Percentiles rank a stretch among this genome's conserved stretches.
Evolutionary conservation across 2,797 vertebrate genomes (phyloP).

Genomic region (Sebastes cheni): DNA sequence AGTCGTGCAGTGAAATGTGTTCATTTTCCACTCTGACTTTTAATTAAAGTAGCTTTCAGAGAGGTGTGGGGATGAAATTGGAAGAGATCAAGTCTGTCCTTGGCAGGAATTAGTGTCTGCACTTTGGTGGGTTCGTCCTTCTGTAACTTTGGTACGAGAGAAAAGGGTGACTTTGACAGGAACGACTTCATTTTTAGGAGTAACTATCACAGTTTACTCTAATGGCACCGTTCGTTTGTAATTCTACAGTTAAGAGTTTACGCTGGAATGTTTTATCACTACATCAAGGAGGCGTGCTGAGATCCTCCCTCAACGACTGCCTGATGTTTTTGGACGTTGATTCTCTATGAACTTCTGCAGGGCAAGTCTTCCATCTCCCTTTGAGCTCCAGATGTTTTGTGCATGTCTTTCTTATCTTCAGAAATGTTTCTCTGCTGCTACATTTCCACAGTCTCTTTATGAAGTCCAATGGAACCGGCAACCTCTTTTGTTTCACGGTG

Average conservation of each 20-base stretch:
- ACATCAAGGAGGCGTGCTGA: fast-evolving
- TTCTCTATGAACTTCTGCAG: neutral
- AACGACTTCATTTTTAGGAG: slow-evolving; percentile 7
- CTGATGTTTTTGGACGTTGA: neutral
- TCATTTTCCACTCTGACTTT: slow-evolving; percentile 48
- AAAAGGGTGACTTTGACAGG: slow-evolving; percentile 56
- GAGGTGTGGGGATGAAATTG: slow-evolving; percentile 40
- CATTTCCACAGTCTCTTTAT: slow-evolving; percentile 68
- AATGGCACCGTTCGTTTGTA: neutral
- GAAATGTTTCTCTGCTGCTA: neutral
- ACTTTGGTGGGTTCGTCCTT: slow-evolving; percentile 30
- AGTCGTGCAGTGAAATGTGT: slow-evolving; percentile 37
- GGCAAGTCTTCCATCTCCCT: neutral
- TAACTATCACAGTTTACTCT: neutral
- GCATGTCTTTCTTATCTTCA: neutral
- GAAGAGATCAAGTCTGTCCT: slow-evolving; percentile 54
- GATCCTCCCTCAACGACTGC: too few species aligned
- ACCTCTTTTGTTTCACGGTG: slow-evolving; percentile 74
- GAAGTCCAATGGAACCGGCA: slow-evolving; percentile 57
- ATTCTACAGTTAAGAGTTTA: neutral
- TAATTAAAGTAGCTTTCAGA: slow-evolving; percentile 59
- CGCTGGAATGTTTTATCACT: neutral
- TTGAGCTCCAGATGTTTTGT: neutral
- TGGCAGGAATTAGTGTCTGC: slow-evolving; percentile 49
- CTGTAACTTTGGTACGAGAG: slow-evolving; percentile 14